Base-by-base conservation (phyloP, 2,888 invertebrate species). In the Phortica okadai region DNA sequence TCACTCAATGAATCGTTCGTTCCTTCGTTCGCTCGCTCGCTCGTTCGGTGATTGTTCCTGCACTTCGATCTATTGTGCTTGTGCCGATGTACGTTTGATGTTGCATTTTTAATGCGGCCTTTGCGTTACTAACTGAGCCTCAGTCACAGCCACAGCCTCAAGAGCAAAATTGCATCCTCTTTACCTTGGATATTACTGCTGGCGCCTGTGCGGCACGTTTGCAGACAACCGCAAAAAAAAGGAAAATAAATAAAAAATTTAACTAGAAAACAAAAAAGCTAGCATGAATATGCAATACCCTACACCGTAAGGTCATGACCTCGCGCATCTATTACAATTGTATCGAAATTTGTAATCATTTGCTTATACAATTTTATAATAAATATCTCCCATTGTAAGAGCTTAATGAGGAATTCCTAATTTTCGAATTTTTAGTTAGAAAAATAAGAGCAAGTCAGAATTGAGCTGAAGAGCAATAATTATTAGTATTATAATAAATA, bases 1-100 rank as follows among this genome's bases (percentile, higher is more conserved):
- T 86, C 86, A 85, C 86, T 85, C 85, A 85, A 86, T 86, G 45
- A 21, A 8, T 10, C 21, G 16, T 10, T 16, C 10, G 7, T 79
- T 79, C 79, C 84, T 82, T 74, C 75, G 73, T 77, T 8, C 25
- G 44, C 21, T 10, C 21, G 16, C 80, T 79, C 79, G 84, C 82
- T 74, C 75, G 73, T 77, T 8, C 25, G 44, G 25, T 14, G 41
- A 44, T 62, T 8, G 16, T 67, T 79, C 75, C 8, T 66, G 33
- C 58, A 54, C 56, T 76, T 74, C 54, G 77, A 73, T 75, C 74
- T 70, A 74, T 76, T 76, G 64, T 67, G 66, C 54, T 75, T 73
- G 74, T 33, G 54, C 44, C 21, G 44, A 59, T 75, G 62, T 14
- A 76, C 69, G 64, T 69, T 69, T 59, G 76, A 75, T 74, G 78